Evolutionary conservation across 2,888 invertebrate species (phyloP).

Genomic region (Ochlodes sylvanus): DNA sequence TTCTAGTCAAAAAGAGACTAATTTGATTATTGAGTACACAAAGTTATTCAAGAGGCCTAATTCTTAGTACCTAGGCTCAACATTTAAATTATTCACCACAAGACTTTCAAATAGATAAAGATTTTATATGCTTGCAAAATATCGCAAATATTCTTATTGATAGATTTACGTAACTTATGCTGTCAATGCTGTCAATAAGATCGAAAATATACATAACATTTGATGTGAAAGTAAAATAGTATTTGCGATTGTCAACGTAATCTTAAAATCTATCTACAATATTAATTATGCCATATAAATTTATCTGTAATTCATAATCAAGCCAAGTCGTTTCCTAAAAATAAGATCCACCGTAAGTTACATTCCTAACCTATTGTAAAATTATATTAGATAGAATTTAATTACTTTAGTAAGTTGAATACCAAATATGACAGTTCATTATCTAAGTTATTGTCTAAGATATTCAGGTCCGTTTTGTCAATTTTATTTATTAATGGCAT

Average conservation of each 20-base stretch:
- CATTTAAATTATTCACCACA: not conserved
- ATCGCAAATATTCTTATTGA: not conserved
- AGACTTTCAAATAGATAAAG: not conserved
- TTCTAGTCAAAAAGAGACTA: conserved; percentile 54
- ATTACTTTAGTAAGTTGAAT: conserved; percentile 20
- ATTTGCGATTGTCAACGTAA: conserved; percentile 79
- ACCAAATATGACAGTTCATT: conserved; percentile 27
- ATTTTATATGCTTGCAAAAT: too few species aligned
- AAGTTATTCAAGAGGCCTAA: not conserved
- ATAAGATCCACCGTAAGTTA: conserved; percentile 59
- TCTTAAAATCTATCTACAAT: conserved; percentile 58
- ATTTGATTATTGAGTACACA: conserved; percentile 6
- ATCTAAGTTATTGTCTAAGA: conserved; percentile 66
- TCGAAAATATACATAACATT: not conserved
- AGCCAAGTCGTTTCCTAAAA: conserved; percentile 75
- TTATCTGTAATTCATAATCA: conserved; percentile 56
- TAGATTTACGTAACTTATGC: not conserved
- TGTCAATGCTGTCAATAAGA: not conserved
- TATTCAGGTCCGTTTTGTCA: conserved; percentile 36
- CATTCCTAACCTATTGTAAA: conserved; percentile 44
- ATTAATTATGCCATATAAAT: conserved; percentile 48
- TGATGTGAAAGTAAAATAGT: conserved; percentile 38
- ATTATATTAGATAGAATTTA: conserved; percentile 29
- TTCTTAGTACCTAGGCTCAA: conserved; percentile 5
- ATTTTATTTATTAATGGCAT: conserved; percentile 3